Percentiles rank a stretch among this genome's conserved stretches.
Conservation (phyloP, 2,113 vertebrate genomes). For the Otocyon megalotis region DNA sequence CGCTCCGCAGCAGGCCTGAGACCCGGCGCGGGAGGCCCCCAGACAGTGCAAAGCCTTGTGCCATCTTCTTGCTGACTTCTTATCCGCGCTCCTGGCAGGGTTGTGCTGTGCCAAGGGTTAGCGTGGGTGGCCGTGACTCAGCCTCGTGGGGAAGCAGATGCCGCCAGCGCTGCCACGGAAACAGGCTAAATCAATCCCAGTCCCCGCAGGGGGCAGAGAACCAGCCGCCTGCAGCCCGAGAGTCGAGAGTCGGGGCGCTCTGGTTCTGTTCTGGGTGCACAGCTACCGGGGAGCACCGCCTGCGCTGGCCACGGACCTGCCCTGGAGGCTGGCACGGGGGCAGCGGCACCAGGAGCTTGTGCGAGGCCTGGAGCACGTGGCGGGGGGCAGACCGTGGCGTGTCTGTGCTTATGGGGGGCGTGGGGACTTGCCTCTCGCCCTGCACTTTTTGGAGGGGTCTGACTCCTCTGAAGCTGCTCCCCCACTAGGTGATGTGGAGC, state of each 20-base stretch:
- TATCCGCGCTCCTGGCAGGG: background rate
- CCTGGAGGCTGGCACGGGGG: too few species aligned
- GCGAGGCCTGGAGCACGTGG: background rate
- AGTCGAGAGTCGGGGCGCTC: background rate
- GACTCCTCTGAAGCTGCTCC: background rate
- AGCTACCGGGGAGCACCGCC: fast-evolving
- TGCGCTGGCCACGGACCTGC: background rate
- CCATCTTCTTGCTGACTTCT: background rate
- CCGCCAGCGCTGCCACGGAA: slow-evolving; percentile 73
- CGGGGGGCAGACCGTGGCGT: background rate
- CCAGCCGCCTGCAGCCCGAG: slow-evolving; percentile 10
- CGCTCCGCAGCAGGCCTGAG: background rate
- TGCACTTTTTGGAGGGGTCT: background rate
- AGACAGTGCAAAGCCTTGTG: background rate
- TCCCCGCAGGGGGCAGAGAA: slow-evolving; percentile 55
- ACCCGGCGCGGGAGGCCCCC: background rate
- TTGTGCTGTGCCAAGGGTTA: slow-evolving; percentile 44
- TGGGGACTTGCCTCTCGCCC: background rate
- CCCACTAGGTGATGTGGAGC: fast-evolving
- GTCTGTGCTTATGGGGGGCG: background rate
- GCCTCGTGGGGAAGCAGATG: slow-evolving; percentile 71
- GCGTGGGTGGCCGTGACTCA: slow-evolving; percentile 69
- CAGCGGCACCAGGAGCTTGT: background rate
- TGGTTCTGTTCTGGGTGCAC: background rate
- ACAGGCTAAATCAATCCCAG: slow-evolving; percentile 69